Evolutionary conservation across 2,113 vertebrate species (phyloP), one percentile per base, ranked within the genome.

Genomic region (Scopus umbretta): DNA sequence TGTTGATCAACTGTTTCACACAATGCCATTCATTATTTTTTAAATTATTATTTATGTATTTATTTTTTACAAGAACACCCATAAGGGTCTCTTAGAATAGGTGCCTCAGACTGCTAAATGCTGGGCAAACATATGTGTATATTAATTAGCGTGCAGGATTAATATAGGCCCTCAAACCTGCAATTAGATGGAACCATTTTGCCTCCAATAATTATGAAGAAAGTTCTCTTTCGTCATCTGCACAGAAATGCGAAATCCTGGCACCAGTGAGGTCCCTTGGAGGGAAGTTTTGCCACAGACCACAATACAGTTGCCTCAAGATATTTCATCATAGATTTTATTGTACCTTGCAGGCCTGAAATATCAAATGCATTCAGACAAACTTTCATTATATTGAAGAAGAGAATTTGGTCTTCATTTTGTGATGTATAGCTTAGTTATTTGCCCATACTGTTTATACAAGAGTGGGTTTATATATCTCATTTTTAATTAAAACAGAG

Each of bases 61-160:
- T 82, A 63, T 83, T 89, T 93, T 95, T 93, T 92, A 93, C 61
- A 95, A 94, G 93, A 94, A 92, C 74, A 93, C 36, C n/a, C 53
- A 76, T 70, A 91, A 89, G 49, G 25, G 34, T 91, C 43, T 65
- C 16, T 65, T 82, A 82, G 58, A 95, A 78, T 55, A 90, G 45
- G 56, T 75, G 72, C 45, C 93, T 90, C 88, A 90, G 73, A 93
- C 38, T 86, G 47, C 72, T 88, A 80, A 96, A 90, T 81, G 56
- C 72, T 84, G 61, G 68, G 52, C 40, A 89, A 94, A 94, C 79
- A 59, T 13, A 47, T 0, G 7, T 72, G 65, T 42, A 34, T 58
- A 79, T 75, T 85, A 93, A 61, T 93, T 94, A 89, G 25, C 0
- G 2, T 49, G 56, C 29, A 72, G 79, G 45, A 94, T 55, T 92